Evolutionary conservation across 2,888 invertebrate species (phyloP).

Genomic region (Sminthurinus aureus): DNA sequence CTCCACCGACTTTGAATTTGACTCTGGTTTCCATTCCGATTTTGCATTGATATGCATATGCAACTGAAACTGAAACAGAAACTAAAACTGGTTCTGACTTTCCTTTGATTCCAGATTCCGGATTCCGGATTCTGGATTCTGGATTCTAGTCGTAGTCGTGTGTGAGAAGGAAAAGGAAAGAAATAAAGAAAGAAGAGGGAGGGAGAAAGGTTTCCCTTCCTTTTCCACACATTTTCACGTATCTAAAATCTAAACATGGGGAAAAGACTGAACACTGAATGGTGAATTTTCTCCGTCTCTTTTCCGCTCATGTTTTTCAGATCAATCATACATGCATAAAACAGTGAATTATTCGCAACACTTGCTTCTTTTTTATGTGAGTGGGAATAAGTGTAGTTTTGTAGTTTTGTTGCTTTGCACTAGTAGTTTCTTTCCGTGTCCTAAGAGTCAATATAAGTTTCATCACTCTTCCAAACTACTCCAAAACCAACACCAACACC

Average conservation of each 20-base stretch:
- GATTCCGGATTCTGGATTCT: too few relatives aligned
- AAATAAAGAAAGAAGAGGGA: too few relatives aligned
- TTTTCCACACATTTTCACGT: slow-evolving; percentile 1
- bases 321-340: slow-evolving; percentile 33
- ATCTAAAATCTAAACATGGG: not conserved
- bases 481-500: too few relatives aligned
- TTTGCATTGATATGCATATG: too few relatives aligned
- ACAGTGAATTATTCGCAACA: slow-evolving; percentile 46
- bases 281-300: not conserved
- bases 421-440: not conserved
- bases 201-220: not conserved
- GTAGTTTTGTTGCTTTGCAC: not conserved
- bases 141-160: not conserved
- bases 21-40: too few relatives aligned
- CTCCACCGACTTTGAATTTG: slow-evolving; percentile 1
- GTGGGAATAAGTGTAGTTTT: not conserved
- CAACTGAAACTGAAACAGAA: too few relatives aligned
- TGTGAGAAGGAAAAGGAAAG: too few relatives aligned
- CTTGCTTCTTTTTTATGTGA: slow-evolving; percentile 14
- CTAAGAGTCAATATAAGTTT: not conserved
- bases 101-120: slow-evolving; percentile 38
- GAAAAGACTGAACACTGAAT: too few relatives aligned
- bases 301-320: slow-evolving; percentile 24
- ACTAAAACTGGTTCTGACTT: slow-evolving; percentile 36
- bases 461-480: not conserved